Conservation (phyloP, 2,113 vertebrate species). For the Poeciliopsis retropinna region DNA sequence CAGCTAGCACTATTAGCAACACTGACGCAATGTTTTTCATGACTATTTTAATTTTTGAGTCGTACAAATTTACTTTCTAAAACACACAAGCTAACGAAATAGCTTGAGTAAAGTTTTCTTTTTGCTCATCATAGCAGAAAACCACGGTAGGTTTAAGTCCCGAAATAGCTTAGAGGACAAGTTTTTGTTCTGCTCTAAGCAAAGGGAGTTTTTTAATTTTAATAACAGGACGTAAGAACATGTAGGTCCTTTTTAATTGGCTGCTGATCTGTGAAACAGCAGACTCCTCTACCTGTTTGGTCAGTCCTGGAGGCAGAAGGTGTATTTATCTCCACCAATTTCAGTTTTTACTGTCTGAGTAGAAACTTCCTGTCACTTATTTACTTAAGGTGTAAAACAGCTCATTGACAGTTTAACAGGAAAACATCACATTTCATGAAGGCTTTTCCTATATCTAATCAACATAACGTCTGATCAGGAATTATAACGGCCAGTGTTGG, state of each 20-base stretch:
- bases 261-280: too few species aligned
- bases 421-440: background rate
- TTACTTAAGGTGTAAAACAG: background rate
- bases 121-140: background rate
- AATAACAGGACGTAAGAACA: too few species aligned
- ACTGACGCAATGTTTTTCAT: too few species aligned
- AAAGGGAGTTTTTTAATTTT: too few species aligned
- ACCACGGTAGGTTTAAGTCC: too few species aligned
- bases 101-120: background rate
- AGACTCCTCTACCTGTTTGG: too few species aligned
- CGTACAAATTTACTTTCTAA: background rate
- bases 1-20: too few species aligned
- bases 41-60: background rate
- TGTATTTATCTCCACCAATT: background rate
- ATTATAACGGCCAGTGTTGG: background rate
- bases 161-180: too few species aligned
- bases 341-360: background rate
- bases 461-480: background rate
- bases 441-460: background rate
- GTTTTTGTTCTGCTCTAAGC: background rate
- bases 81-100: background rate
- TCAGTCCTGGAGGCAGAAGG: background rate
- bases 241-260: too few species aligned
- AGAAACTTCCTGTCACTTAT: background rate
- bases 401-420: background rate